Conservation (phyloP, 2,888 invertebrate genomes). For the Mechanitis messenoides region DNA sequence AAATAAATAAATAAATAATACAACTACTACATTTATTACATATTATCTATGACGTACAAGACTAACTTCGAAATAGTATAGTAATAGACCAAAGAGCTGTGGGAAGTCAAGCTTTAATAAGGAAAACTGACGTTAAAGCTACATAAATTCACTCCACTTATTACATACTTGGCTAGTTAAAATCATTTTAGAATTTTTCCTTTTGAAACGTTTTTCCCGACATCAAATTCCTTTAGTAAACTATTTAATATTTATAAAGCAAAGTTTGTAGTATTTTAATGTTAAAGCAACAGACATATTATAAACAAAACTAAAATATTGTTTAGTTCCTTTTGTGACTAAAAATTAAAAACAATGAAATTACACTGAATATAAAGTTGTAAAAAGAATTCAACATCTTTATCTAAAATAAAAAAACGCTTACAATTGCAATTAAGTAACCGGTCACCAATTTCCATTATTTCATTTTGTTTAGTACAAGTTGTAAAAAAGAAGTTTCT, state of each 20-base stretch:
- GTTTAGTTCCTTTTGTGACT: too few species aligned
- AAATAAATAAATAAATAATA: too few species aligned
- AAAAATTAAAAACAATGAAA: too few species aligned
- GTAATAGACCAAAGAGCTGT: background rate
- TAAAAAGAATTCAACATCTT: background rate
- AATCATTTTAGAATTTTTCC: background rate
- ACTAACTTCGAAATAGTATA: background rate
- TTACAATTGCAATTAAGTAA: constrained; percentile 35
- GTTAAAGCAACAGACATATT: too few species aligned
- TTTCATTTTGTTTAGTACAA: constrained; percentile 15
- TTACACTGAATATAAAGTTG: too few species aligned
- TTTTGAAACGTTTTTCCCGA: too few species aligned
- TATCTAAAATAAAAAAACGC: constrained; percentile 21
- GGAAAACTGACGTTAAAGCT: background rate
- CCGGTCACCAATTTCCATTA: constrained; percentile 15
- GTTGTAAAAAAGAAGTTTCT: constrained; percentile 19
- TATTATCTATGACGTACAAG: background rate
- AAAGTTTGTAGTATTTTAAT: too few species aligned
- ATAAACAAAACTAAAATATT: too few species aligned
- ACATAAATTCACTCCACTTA: background rate
- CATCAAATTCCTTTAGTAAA: too few species aligned
- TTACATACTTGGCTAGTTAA: background rate
- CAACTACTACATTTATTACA: too few species aligned
- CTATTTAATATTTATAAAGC: too few species aligned
- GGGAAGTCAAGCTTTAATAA: constrained; percentile 1